Evolutionary conservation across 1,140 invertebrate genomes (phyloP).

Genomic region (Myzus persicae): DNA sequence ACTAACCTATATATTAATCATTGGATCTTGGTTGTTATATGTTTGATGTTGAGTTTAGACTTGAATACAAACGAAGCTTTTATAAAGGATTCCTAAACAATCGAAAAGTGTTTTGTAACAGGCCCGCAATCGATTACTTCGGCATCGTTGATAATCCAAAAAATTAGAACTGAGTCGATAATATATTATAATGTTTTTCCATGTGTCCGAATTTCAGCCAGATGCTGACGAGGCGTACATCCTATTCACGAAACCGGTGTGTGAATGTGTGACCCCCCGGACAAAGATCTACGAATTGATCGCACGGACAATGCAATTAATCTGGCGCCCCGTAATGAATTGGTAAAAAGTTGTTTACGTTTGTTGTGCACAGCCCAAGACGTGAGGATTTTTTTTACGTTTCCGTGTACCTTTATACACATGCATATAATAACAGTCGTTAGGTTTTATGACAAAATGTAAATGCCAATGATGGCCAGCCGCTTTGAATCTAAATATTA

Average conservation of each 20-base stretch:
- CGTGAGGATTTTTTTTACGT: background rate
- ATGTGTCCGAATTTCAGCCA: too few relatives aligned
- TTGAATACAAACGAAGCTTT: background rate
- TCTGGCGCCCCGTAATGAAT: background rate
- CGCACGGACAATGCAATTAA: background rate
- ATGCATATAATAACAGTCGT: background rate
- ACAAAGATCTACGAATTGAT: background rate
- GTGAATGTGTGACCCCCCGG: background rate
- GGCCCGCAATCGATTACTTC: background rate
- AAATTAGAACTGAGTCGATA: background rate
- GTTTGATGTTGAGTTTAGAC: background rate
- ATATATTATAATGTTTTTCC: background rate
- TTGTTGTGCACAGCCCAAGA: background rate
- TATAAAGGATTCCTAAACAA: background rate
- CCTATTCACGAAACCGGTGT: background rate
- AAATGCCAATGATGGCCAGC: background rate
- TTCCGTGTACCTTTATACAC: background rate
- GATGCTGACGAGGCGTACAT: too few relatives aligned
- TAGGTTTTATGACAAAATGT: slow-evolving; percentile 9
- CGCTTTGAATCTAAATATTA: background rate
- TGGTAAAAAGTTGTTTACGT: background rate
- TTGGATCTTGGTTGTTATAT: background rate
- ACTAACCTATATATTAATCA: too few relatives aligned
- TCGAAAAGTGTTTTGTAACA: background rate
- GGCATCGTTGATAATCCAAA: background rate